phyloP scores from a whole-genome alignment of 2,797 vertebrate species.

The Sarcoramphus papa region DNA sequence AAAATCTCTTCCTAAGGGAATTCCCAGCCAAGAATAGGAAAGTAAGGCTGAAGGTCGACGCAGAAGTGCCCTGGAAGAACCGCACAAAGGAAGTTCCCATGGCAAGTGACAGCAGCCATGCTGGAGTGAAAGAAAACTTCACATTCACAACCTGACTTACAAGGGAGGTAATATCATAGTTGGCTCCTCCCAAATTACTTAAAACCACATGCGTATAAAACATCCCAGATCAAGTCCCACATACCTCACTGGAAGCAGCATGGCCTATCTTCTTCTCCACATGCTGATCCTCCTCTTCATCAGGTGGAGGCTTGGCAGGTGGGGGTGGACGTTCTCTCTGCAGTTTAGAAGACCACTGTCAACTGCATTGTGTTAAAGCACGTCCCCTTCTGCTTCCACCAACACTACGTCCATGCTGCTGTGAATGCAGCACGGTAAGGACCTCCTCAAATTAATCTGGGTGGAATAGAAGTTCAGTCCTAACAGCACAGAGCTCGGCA shows the following conservation, averaged over 20 bases:
- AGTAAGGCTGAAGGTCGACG: slow-evolving; percentile 31
- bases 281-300: slow-evolving; percentile 83
- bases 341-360: neutral
- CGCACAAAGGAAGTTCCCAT: slow-evolving; percentile 47
- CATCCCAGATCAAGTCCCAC: neutral
- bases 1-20: slow-evolving; percentile 32
- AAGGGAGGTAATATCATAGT: neutral
- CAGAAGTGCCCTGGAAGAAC: slow-evolving; percentile 34
- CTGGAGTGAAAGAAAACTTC: neutral
- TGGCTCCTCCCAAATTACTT: neutral
- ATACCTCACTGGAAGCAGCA: slow-evolving; percentile 65
- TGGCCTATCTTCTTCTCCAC: slow-evolving; percentile 66
- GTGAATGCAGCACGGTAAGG: neutral
- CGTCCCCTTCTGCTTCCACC: neutral
- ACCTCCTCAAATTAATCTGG: neutral
- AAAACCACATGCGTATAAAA: neutral
- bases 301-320: slow-evolving; percentile 79
- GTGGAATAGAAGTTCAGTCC: neutral
- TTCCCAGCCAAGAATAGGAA: slow-evolving; percentile 40
- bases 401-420: rapidly evolving
- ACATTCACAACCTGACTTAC: neutral
- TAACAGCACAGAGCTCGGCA: neutral
- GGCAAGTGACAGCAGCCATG: neutral
- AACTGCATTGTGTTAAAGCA: neutral
- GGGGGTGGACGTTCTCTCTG: slow-evolving; percentile 86